phyloP scores from a whole-genome alignment of 2,797 vertebrate genomes.

The Cryptoprocta ferox region DNA sequence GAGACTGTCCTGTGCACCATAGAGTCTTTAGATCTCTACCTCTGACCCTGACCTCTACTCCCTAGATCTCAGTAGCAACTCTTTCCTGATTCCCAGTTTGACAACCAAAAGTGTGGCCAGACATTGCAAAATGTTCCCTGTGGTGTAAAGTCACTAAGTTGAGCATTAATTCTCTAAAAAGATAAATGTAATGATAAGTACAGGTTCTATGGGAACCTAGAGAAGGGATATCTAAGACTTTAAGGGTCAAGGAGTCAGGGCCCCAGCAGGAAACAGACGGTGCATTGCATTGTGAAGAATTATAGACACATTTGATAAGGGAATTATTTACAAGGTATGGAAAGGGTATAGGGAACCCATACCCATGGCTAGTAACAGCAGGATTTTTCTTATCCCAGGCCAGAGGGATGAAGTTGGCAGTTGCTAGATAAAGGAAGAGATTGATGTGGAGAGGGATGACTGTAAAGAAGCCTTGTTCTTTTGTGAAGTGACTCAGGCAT shows the following conservation, averaged over 20 bases:
- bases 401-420: neutral
- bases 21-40: neutral
- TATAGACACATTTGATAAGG: neutral
- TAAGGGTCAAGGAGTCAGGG: neutral
- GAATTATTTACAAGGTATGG: neutral
- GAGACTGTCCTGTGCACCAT: accelerated
- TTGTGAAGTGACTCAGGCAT: neutral
- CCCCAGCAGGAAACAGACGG: neutral
- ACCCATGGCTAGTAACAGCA: neutral
- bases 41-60: neutral
- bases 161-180: neutral
- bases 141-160: neutral
- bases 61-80: neutral
- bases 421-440: neutral
- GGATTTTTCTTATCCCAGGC: neutral
- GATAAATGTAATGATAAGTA: neutral
- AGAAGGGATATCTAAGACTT: neutral
- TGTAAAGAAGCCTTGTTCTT: neutral
- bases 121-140: neutral
- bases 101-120: neutral
- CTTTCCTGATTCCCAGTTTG: neutral
- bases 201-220: no score
- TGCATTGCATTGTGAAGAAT: neutral
- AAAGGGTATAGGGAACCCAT: neutral
- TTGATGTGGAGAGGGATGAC: neutral